phyloP scores from a whole-genome alignment of 2,797 vertebrate genomes.

The Malurus splendens region DNA sequence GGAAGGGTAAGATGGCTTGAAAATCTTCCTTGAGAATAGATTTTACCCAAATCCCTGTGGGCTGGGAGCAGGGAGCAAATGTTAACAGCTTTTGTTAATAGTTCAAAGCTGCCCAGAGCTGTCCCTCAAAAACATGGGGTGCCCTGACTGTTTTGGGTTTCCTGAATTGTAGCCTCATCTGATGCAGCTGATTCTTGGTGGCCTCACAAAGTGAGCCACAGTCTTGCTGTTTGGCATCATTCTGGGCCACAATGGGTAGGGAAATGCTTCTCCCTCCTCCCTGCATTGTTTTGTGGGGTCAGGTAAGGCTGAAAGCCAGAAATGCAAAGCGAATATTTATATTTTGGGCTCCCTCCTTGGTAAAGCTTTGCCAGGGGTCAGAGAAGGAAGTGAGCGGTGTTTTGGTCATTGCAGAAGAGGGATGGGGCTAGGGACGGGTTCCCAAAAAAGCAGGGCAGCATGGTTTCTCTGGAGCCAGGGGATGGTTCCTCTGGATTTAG shows the following conservation, averaged over 20 bases:
- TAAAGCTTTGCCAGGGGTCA: not conserved
- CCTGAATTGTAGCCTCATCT: not conserved
- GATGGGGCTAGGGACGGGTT: not conserved
- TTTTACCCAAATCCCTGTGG: not conserved
- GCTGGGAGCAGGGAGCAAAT: not conserved
- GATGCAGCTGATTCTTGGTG: not conserved
- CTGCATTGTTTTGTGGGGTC: not conserved
- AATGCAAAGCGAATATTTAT: not conserved
- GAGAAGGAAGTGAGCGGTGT: not conserved
- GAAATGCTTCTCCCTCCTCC: not conserved
- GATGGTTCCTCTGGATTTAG: not conserved
- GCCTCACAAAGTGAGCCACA: not conserved
- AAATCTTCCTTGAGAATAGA: not conserved
- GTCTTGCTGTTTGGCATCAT: not conserved
- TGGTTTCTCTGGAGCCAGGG: rapidly evolving
- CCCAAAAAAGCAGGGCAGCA: too few species aligned
- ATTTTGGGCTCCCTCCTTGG: not conserved
- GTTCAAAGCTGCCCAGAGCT: not conserved
- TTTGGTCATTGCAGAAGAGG: not conserved
- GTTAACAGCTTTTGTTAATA: not conserved
- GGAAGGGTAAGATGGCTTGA: slow-evolving; percentile 76
- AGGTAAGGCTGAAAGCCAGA: not conserved
- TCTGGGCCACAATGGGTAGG: not conserved
- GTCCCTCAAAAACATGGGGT: not conserved
- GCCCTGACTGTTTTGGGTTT: rapidly evolving